Evolutionary conservation across 2,797 vertebrate species (phyloP).

Genomic region (Echeneis naucrates): DNA sequence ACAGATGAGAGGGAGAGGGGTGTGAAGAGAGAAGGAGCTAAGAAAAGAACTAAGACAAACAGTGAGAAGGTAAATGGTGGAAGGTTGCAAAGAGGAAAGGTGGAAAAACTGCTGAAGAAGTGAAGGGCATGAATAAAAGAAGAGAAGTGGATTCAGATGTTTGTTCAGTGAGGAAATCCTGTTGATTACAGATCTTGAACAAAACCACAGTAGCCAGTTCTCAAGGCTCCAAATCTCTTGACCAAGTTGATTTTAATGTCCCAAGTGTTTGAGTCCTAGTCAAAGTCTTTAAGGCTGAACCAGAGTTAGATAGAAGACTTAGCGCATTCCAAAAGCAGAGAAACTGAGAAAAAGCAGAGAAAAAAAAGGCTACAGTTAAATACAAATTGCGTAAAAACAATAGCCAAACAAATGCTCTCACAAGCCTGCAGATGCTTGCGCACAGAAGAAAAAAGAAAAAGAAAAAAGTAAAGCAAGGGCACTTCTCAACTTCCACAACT

Average conservation of each 20-base stretch:
- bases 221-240: neutral
- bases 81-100: neutral
- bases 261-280: too few relatives aligned
- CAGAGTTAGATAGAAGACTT: too few relatives aligned
- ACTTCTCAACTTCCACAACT: too few relatives aligned
- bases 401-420: too few relatives aligned
- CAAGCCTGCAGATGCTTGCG: too few relatives aligned
- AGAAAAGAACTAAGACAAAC: conserved; percentile 18
- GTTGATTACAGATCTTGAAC: conserved; percentile 14
- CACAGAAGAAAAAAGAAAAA: neutral
- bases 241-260: too few relatives aligned
- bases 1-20: conserved; percentile 53
- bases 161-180: conserved; percentile 8
- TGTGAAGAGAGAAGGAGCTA: conserved; percentile 19
- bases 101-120: neutral
- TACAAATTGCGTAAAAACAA: too few relatives aligned
- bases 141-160: neutral
- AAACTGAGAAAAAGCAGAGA: too few relatives aligned
- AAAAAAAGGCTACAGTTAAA: too few relatives aligned
- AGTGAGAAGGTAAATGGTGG: conserved; percentile 23
- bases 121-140: neutral
- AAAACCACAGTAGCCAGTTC: neutral
- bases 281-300: too few relatives aligned
- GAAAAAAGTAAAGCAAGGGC: too few relatives aligned
- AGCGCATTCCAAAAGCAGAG: too few relatives aligned